Percentiles rank a stretch among this genome's conserved stretches.
Conservation (phyloP, 1,140 invertebrate genomes). For the Druon quercuslanigerum region DNA sequence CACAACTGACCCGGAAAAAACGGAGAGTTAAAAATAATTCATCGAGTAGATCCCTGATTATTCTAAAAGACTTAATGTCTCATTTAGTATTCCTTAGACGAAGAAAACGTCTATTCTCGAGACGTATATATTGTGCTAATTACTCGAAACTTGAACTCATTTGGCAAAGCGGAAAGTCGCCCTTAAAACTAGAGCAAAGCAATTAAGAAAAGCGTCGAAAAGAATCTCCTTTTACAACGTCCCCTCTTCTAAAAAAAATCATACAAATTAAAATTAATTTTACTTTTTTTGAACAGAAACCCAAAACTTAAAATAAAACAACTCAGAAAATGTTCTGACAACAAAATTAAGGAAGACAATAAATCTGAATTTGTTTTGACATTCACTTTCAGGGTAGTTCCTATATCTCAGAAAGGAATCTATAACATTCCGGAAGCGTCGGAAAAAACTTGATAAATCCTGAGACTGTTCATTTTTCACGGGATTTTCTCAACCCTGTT, state of each 20-base stretch:
- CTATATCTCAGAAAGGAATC: neutral
- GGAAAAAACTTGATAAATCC: neutral
- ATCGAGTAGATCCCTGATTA: neutral
- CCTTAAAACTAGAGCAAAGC: neutral
- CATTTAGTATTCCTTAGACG: neutral
- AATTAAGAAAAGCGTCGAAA: neutral
- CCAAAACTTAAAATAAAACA: neutral
- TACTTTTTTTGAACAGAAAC: neutral
- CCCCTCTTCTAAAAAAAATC: neutral
- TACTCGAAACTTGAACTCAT: neutral
- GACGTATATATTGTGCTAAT: constrained; percentile 7
- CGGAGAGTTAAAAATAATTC: no score
- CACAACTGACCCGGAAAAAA: no score
- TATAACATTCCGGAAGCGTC: neutral
- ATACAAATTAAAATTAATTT: neutral
- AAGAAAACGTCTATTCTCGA: neutral
- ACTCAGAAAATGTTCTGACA: no score
- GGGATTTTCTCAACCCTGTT: neutral
- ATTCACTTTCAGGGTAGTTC: neutral
- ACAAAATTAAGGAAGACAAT: no score
- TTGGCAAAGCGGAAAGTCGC: neutral
- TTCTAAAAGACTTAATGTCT: neutral
- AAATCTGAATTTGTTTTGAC: no score
- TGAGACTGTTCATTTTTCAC: neutral
- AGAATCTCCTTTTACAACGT: neutral